Evolutionary conservation across 2,113 vertebrate species (phyloP).

Genomic region (Ellobius talpinus): DNA sequence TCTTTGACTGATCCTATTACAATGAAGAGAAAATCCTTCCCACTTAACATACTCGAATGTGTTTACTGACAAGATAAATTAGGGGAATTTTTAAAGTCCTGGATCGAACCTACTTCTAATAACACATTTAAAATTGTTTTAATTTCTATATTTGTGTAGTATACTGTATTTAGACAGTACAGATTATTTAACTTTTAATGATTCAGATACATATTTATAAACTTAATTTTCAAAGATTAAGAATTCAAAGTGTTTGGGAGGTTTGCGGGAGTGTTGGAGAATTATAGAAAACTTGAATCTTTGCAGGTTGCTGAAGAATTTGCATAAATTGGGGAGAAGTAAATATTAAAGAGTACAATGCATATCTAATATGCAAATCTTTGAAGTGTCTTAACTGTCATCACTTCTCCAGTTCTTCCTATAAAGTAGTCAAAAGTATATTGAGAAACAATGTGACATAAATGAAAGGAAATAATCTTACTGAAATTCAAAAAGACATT

Average conservation of each 20-base stretch:
- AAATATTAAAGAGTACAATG: neutral
- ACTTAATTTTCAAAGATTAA: neutral
- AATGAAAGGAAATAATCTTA: neutral
- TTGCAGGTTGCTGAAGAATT: neutral
- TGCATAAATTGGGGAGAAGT: neutral
- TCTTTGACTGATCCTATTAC: neutral
- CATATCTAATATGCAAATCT: neutral
- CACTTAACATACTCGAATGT: neutral
- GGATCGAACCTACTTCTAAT: neutral
- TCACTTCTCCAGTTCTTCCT: neutral
- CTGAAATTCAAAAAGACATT: neutral
- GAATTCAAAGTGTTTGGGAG: neutral
- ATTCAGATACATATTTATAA: neutral
- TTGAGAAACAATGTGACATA: neutral
- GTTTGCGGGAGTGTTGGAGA: neutral
- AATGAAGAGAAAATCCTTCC: neutral
- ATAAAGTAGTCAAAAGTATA: neutral
- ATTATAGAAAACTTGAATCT: neutral
- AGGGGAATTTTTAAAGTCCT: neutral
- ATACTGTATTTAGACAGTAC: neutral
- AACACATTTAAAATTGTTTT: neutral
- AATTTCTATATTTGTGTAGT: neutral
- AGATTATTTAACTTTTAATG: conserved; percentile 8
- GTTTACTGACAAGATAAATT: neutral
- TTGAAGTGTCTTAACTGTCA: neutral